These are phyloP conservation scores for Lampropteryx suffumata DNA, from an alignment of 2,888 invertebrate genomes.

Conservation along the genomic window DNA sequence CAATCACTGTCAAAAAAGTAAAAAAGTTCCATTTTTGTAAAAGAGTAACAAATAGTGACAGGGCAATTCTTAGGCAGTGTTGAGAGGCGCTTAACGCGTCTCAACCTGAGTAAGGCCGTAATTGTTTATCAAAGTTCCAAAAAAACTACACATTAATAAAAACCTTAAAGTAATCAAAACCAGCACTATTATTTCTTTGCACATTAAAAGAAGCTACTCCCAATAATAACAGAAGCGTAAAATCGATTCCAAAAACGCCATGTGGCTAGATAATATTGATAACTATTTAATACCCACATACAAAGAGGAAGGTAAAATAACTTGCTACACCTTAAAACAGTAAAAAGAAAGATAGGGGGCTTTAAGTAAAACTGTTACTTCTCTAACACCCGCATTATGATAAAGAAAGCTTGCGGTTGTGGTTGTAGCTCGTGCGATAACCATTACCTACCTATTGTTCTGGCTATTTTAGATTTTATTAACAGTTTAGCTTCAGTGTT, in stretches of 20 bases:
- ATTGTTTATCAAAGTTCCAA: no score
- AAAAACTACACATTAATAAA: no score
- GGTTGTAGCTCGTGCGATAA: slow-evolving; percentile 2
- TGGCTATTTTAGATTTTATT: slow-evolving; percentile 7
- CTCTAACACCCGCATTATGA: slow-evolving; percentile 51
- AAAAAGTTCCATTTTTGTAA: no score
- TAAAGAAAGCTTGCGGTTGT: slow-evolving; percentile 25
- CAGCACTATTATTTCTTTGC: no score
- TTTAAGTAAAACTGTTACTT: slow-evolving; percentile 34
- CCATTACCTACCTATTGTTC: slow-evolving; percentile 7
- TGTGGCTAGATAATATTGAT: slow-evolving; percentile 40
- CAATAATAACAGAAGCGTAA: slow-evolving; percentile 17
- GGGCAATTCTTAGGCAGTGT: no score
- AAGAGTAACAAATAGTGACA: no score
- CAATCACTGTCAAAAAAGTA: no score
- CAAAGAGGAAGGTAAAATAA: slow-evolving; percentile 27
- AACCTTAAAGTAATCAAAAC: no score
- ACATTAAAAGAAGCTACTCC: no score
- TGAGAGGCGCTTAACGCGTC: no score
- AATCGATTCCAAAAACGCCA: slow-evolving; percentile 43
- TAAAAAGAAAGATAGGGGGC: slow-evolving; percentile 60
- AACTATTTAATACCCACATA: slow-evolving; percentile 60
- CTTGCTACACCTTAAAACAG: slow-evolving; percentile 49
- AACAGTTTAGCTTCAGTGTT: no score
- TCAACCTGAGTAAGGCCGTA: no score